These are phyloP conservation scores for Scatophagus argus DNA, from an alignment of 2,113 vertebrate genomes.

Conservation along the genomic window DNA sequence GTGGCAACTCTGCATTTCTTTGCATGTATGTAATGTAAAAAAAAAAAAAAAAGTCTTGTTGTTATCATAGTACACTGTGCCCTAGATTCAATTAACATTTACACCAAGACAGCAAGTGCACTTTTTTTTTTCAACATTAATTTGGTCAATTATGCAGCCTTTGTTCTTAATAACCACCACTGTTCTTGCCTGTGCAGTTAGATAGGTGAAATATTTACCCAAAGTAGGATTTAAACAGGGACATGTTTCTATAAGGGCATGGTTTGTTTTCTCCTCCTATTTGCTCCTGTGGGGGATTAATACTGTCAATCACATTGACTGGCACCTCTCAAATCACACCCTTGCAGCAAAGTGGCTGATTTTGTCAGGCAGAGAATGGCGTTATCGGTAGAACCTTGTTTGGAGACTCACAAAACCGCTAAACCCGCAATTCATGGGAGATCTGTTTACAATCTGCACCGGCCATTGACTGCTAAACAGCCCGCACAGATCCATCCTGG, in stretches of 20 bases:
- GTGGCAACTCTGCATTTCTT: neutral
- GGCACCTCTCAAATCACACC: constrained; percentile 86
- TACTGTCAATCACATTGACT: constrained; percentile 85
- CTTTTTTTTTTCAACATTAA: constrained; percentile 44
- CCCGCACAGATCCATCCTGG: constrained; percentile 81
- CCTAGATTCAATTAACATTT: neutral
- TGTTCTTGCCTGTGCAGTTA: constrained; percentile 56
- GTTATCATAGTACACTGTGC: constrained; percentile 17
- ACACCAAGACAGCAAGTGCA: constrained; percentile 4
- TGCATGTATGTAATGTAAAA: neutral
- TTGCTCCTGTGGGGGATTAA: constrained; percentile 87
- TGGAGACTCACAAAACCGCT: constrained; percentile 86
- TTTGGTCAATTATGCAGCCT: constrained; percentile 64
- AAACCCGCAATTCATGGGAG: constrained; percentile 87
- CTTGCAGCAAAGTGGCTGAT: constrained; percentile 86
- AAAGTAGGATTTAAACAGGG: constrained; percentile 83
- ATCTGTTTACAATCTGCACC: constrained; percentile 88
- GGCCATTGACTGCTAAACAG: constrained; percentile 86
- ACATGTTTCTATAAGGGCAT: constrained; percentile 82
- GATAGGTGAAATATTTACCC: constrained; percentile 80
- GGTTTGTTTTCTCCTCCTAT: constrained; percentile 84
- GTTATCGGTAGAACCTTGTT: constrained; percentile 87
- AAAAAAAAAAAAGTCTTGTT: neutral
- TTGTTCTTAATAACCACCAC: constrained; percentile 58
- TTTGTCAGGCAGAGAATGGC: constrained; percentile 83